Evolutionary conservation across 1,140 invertebrate genomes (phyloP), one percentile per base, ranked within the genome.

Genomic region (Eriocheir sinensis): DNA sequence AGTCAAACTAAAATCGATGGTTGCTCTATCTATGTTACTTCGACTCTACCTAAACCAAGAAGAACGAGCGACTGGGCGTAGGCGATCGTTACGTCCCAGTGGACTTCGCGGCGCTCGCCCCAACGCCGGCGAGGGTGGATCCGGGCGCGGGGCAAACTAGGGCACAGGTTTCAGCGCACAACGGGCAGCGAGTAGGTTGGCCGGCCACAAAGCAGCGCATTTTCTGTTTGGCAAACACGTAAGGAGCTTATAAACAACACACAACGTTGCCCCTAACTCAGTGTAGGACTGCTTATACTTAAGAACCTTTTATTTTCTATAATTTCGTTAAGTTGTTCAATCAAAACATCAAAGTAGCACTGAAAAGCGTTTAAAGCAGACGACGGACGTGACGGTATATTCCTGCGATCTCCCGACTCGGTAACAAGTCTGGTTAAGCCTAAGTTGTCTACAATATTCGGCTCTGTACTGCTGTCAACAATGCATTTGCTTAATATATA

Each of bases 311-410:
- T 4, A 72, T 21, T n/a, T n/a, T 72, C 60, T n/a, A 72, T 6
- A n/a, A 72, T 72, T 72, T 72, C 60, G 6, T 72, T 21, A 72
- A 72, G 60, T 72, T n/a, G 60, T 72, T 72, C n/a, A 72, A 72
- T 72, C 21, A 72, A 72, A 72, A 72, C 60, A 72, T n/a, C 60
- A 72, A 72, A 72, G 60, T 72, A 72, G 27, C 60, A 72, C 60
- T 72, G 60, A 72, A 72, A 72, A 72, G 60, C 60, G 60, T 72
- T 72, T 15, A 72, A 72, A 72, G 60, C 60, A 21, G 60, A 72
- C 60, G 60, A 72, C 60, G 60, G 60, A 72, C 60, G 60, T 72
- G 60, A 72, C 60, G 60, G 60, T n/a, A n/a, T 72, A 72, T 72
- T 72, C 60, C 60, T 72, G 60, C 60, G 60, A 72, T 72, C 60